Base-by-base conservation (phyloP, 2,797 vertebrate species). In the Bovichtus variegatus region DNA sequence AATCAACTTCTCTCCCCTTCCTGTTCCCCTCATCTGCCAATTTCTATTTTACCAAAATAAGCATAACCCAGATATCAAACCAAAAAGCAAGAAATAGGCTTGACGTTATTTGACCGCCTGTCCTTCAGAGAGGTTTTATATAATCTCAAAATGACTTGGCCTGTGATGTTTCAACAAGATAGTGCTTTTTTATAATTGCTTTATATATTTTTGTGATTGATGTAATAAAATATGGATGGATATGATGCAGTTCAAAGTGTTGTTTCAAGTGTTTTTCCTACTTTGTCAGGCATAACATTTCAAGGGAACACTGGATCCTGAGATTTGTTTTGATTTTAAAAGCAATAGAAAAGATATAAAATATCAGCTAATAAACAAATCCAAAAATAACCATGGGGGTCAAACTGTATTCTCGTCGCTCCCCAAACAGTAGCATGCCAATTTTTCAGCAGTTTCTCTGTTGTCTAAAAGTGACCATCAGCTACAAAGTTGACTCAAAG, bases 401-500 rank as follows among this genome's bases (percentile, higher is more conserved):
- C 71, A 62, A 54, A 47, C 49, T 41, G 25, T 47, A 21, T 59
- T 67, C 59, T 47, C 69, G 46, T 25, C 5, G 29, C 60, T 74
- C 57, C 25, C 44, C 27, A 15, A 57, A 68, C 46, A 15, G 21
- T 12, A 65, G 66, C 21, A n/a, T 13, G 23, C 36, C 21, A 57
- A 9, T 66, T 67, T 51, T 64, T 46, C 50, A 51, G 66, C 64
- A 55, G 3, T 34, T 75, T 63, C 63, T 51, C 44, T 50, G 19
- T 44, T 61, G 12, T 86, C 61, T 60, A 51, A 74, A 78, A 81
- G 71, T 82, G 80, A 61, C 71, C 74, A 46, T 64, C 63, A 55
- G 63, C 69, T 54, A 36, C 84, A 79, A 82, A 85, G 90, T 80
- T 79, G 65, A 78, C 36, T 87, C 78, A 86, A 81, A 89, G 81